Evolutionary conservation across 2,888 invertebrate species (phyloP).

Genomic region (Sthenelais limicola): DNA sequence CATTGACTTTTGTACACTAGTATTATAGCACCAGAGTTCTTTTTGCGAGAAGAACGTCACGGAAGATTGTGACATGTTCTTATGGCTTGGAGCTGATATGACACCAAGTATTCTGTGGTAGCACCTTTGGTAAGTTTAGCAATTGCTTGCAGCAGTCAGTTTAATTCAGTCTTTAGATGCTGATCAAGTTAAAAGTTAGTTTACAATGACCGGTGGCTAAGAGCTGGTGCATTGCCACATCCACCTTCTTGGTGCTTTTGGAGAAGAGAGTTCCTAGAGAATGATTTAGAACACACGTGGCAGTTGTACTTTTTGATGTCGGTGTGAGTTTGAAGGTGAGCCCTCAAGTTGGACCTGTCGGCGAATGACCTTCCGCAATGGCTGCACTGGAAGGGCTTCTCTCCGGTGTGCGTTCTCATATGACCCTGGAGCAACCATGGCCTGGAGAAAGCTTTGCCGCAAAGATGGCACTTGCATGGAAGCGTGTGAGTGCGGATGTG

Average conservation of each 20-base stretch:
- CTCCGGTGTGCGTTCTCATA: conserved; percentile 97
- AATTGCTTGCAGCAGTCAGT: too few species aligned
- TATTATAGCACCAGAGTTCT: too few species aligned
- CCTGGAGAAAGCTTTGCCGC: conserved; percentile 96
- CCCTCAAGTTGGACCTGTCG: conserved; percentile 94
- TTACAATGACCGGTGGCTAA: background rate
- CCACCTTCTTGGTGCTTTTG: conserved; percentile 94
- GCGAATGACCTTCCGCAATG: conserved; percentile 97
- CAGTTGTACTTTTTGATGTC: conserved; percentile 98
- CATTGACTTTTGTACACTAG: too few species aligned
- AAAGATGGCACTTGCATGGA: conserved; percentile 96
- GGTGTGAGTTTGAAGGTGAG: conserved; percentile 98
- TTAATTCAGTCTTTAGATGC: too few species aligned
- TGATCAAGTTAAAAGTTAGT: too few species aligned
- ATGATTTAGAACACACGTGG: conserved; percentile 91
- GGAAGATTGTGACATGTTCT: too few species aligned
- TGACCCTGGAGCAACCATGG: conserved; percentile 98
- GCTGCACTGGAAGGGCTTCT: conserved; percentile 96
- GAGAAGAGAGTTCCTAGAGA: conserved; percentile 95
- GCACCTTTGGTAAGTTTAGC: too few species aligned
- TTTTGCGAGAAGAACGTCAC: too few species aligned
- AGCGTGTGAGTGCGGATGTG: conserved; percentile 98
- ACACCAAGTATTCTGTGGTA: too few species aligned
- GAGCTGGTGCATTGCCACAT: conserved; percentile 73
- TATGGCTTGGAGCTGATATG: too few species aligned